Evolutionary conservation across 2,888 invertebrate species (phyloP).

Genomic region (Parnassius apollo): DNA sequence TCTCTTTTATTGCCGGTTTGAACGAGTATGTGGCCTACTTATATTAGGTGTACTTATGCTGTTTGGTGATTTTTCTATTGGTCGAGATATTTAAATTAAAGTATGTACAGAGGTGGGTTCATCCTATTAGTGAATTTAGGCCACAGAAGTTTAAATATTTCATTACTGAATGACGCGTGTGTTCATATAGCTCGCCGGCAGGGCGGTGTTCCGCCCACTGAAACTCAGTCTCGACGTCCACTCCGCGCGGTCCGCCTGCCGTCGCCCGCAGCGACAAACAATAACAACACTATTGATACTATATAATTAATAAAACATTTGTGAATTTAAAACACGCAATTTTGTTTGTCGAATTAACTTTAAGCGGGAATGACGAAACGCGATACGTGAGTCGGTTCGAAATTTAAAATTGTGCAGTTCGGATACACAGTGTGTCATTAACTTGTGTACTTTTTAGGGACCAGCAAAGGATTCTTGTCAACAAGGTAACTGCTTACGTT

Average conservation of each 20-base stretch:
- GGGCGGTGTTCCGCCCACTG: slow-evolving; percentile 73
- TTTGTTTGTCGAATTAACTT: slow-evolving; percentile 35
- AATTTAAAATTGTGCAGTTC: slow-evolving; percentile 57
- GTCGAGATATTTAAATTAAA: slow-evolving; percentile 1
- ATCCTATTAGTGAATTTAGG: slow-evolving; percentile 33
- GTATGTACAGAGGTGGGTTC: slow-evolving; percentile 7
- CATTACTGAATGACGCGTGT: slow-evolving; percentile 61
- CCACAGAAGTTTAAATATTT: slow-evolving; percentile 41
- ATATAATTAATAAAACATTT: slow-evolving; percentile 34
- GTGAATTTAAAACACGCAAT: slow-evolving; percentile 36
- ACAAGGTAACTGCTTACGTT: slow-evolving; percentile 39
- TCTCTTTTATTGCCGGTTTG: no score
- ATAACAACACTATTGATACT: slow-evolving; percentile 43
- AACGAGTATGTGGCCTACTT: no score
- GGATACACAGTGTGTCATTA: slow-evolving; percentile 48
- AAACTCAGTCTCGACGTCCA: slow-evolving; percentile 78
- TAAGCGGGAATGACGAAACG: slow-evolving; percentile 57
- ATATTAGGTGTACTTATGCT: not conserved
- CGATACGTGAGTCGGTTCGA: slow-evolving; percentile 51
- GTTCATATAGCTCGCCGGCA: slow-evolving; percentile 46
- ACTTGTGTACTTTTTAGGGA: slow-evolving; percentile 48
- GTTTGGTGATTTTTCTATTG: not conserved
- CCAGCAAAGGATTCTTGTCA: slow-evolving; percentile 57
- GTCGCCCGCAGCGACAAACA: slow-evolving; percentile 54
- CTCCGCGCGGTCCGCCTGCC: slow-evolving; percentile 81